Conservation (phyloP, 1,140 invertebrate species). For the Ptiloglossa arizonensis region DNA sequence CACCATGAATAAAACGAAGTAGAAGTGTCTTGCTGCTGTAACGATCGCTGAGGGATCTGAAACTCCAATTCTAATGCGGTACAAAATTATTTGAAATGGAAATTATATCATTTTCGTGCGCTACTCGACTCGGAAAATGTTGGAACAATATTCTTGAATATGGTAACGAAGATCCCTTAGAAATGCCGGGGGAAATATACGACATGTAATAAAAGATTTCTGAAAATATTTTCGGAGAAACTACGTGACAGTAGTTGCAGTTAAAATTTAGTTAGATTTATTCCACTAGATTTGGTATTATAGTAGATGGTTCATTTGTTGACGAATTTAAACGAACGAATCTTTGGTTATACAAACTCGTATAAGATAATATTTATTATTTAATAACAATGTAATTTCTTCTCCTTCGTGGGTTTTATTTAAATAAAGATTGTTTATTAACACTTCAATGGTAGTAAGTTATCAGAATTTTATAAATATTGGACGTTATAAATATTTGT, state of each 20-base stretch:
- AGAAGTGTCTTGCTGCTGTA: background rate
- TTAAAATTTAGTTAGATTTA: no score
- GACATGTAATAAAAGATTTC: background rate
- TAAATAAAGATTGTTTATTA: background rate
- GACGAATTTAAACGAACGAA: no score
- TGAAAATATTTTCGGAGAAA: background rate
- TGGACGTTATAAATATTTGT: no score
- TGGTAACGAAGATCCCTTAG: background rate
- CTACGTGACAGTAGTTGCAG: no score
- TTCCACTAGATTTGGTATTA: no score
- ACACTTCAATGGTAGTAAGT: no score
- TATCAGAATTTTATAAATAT: no score
- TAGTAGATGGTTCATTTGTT: no score
- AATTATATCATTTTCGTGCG: background rate
- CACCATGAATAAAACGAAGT: background rate
- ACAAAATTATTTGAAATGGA: constrained; percentile 1
- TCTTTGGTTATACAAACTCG: no score
- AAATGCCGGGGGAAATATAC: background rate
- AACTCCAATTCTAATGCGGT: background rate
- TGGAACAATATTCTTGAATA: background rate
- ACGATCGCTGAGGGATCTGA: background rate
- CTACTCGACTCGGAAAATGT: background rate
- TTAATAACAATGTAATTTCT: no score
- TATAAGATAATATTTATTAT: no score
- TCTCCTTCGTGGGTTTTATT: no score